Base-by-base conservation (phyloP, 2,113 vertebrate genomes). In the Pangasianodon gigas region DNA sequence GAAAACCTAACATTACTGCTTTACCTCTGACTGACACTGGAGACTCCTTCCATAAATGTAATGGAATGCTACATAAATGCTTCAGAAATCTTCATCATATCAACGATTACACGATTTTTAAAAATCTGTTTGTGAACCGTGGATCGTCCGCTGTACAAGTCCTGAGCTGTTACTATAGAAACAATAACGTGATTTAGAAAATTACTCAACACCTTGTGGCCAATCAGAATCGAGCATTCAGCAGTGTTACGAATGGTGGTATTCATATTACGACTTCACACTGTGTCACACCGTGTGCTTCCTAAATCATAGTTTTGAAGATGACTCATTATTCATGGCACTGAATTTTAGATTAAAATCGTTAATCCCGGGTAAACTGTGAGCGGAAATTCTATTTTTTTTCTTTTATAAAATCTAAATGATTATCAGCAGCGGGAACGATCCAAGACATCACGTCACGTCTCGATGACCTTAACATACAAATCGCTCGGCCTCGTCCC, bases 391-490 rank as follows among this genome's bases (percentile, higher is more conserved):
- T 19, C 16, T 6, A 56, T 18, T 56, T 56, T 56, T 60, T 21
- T 67, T n/a, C 29, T 29, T 67, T 11, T 13, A 29, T 67, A n/a
- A n/a, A n/a, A n/a, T 67, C 62, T n/a, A 3, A 29, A 67, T 0
- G 29, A 18, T 71, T 18, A 37, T 79, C 44, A 79, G 44, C 79
- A n/a, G 13, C 14, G 2, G 29, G 48, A 83, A 56, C 6, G n/a
- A 82, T 37, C 18, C 3, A 56, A 82, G 37, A 37, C 52, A 83
- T 24, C 26, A 83, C 16, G 52, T 81, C 80, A 81, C 71, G 67
- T 87, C 90, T 69, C 79, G 51, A 60, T 13, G 21, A 44, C 83
- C 14, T 85, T 41, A 79, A 51, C 74, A 67, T 74, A 60, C 80
- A 18, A 60, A 69, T 41, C 3, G 46, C 48, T 88, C 52, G 18